Base-by-base conservation (phyloP, 2,888 invertebrate genomes). In the Drosophila paranaensis region DNA sequence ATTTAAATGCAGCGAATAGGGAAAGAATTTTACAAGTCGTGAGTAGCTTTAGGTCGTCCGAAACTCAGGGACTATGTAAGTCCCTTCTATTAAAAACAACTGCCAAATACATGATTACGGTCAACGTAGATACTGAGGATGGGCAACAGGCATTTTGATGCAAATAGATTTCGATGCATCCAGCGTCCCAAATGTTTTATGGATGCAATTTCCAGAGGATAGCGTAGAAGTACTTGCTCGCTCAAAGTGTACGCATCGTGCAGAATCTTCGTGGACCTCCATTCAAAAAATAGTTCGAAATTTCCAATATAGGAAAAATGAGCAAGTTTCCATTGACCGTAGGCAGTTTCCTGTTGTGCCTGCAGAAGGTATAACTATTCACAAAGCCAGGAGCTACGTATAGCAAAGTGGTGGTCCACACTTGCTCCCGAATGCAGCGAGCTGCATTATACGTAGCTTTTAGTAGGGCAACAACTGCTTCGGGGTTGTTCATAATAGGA, bases 201-300 rank as follows among this genome's bases (percentile, higher is more conserved):
- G 40, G 40, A n/a, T 40, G n/a, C n/a, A 40, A 40, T 40, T 40
- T n/a, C n/a, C 40, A 40, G n/a, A 40, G 16, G n/a, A 16, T 16
- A 40, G 16, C 16, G 40, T 40, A 40, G 40, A n/a, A 40, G 40
- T 40, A n/a, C 40, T 16, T 16, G 16, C 40, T 40, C 40, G n/a
- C n/a, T 40, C 16, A 16, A 40, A 40, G 40, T 40, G 40, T 40
- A 40, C 40, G n/a, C 40, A 40, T 40, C n/a, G 40, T 40, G n/a
- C 40, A 40, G 40, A 40, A 40, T 5, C 40, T 40, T n/a, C 8
- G n/a, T 40, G 9, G n/a, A 16, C n/a, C 40, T n/a, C 20, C 40
- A 16, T 6, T 40, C 40, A 16, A n/a, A 40, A 40, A 40, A 40
- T 16, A 40, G n/a, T 16, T 40, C 6, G 16, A 16, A 42, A 42